These are phyloP conservation scores for Creontiades dilutus DNA, from an alignment of 2,888 invertebrate species.

Conservation along the genomic window DNA sequence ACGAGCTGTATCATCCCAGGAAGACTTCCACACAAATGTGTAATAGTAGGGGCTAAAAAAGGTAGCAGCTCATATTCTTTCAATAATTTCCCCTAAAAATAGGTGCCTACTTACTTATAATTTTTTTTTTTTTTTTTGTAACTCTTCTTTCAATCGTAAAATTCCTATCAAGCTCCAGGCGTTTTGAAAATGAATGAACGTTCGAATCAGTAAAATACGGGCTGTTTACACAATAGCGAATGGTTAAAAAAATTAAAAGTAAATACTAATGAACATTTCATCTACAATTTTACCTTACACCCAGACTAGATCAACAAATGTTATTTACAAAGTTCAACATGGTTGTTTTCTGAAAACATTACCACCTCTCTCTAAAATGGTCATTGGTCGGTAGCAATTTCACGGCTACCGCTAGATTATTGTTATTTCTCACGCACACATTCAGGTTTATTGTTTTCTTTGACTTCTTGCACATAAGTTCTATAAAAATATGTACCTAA, in stretches of 20 bases:
- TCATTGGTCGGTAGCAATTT: conserved; percentile 2
- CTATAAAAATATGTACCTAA: conserved; percentile 7
- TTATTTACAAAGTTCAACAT: conserved; percentile 58
- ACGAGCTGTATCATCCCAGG: too few species aligned
- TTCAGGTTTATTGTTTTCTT: not conserved
- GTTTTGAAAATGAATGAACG: too few species aligned
- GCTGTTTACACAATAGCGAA: not conserved
- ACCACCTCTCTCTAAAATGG: not conserved
- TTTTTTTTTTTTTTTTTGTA: too few species aligned
- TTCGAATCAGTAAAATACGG: not conserved
- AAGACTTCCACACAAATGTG: too few species aligned
- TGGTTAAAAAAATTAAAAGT: not conserved
- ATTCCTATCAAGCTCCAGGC: too few species aligned
- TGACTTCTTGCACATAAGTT: not conserved
- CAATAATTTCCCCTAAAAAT: too few species aligned
- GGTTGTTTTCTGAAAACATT: not conserved
- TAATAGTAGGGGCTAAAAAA: too few species aligned
- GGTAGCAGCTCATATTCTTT: too few species aligned
- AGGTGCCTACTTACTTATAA: too few species aligned
- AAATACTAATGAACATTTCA: not conserved
- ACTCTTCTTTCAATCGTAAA: too few species aligned
- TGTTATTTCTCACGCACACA: not conserved
- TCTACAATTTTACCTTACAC: conserved; percentile 49
- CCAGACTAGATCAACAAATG: conserved; percentile 66
- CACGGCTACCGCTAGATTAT: conserved; percentile 1